Base-by-base conservation (phyloP, 2,113 vertebrate genomes). In the Pleuronectes platessa region DNA sequence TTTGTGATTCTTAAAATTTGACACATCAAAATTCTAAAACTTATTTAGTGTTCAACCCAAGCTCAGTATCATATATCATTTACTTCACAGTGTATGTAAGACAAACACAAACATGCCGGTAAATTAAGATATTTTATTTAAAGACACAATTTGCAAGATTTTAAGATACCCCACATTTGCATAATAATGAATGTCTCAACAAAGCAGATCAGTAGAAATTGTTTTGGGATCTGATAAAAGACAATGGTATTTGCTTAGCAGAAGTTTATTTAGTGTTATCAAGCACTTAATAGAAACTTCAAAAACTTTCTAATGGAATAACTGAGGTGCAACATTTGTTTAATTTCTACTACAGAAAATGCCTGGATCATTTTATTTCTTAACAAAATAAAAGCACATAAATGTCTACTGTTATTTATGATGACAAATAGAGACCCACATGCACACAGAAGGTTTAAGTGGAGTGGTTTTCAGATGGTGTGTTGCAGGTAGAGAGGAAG, bases 401-500 rank as follows among this genome's bases (percentile, higher is more conserved):
- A 0, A 11, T 40, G 37, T 40, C 9, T 40, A 40, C 37, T 40
- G 10, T 12, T 40, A 40, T 40, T 40, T 40, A 40, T 40, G 31
- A 31, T 5, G 31, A 31, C 35, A 9, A 37, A 37, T 10, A 37
- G 8, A 37, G 9, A 37, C 35, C 35, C 1, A 37, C 35, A 10
- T 37, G 10, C 3, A 62, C 13, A 59, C 13, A 59, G 35, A 10
- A 31, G 3, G 1, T 27, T 10, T 71, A 2, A 18, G 7, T 20
- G 37, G 9, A 23, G 10, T 37, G 27, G 21, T 27, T 26, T n/a
- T 92, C 66, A 93, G 64, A 90, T 93, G 24, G 78, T 89, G 53
- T 90, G 85, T 6, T 92, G 87, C 24, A 93, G 89, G 69, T 92
- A 90, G 4, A 91, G 71, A 8, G 93, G 93, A n/a, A 94, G 92